These are phyloP conservation scores for Andrena trimmerana DNA, from an alignment of 2,888 invertebrate genomes.

Conservation along the genomic window DNA sequence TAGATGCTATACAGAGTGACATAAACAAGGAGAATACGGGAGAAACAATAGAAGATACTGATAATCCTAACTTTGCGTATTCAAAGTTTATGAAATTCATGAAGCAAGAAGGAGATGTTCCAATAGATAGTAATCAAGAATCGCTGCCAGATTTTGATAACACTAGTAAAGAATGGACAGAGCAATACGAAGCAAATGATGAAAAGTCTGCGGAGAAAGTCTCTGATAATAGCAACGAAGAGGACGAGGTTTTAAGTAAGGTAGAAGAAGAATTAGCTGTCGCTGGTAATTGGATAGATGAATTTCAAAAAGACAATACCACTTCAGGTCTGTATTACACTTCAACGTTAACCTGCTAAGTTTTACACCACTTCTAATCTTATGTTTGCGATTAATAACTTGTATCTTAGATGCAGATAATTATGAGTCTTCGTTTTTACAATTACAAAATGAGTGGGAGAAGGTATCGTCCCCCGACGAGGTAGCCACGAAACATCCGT, in stretches of 20 bases:
- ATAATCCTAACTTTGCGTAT: slow-evolving; percentile 90
- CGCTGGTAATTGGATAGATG: slow-evolving; percentile 82
- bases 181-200: slow-evolving; percentile 84
- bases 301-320: slow-evolving; percentile 77
- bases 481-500: slow-evolving; percentile 87
- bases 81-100: slow-evolving; percentile 95
- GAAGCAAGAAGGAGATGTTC: slow-evolving; percentile 90
- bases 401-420: slow-evolving; percentile 85
- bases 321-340: slow-evolving; percentile 70
- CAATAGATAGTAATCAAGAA: slow-evolving; percentile 85
- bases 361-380: neutral
- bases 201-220: slow-evolving; percentile 64
- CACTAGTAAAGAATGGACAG: slow-evolving; percentile 85
- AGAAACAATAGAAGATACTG: slow-evolving; percentile 81
- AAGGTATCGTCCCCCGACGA: slow-evolving; percentile 88
- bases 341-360: neutral
- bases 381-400: neutral
- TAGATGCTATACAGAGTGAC: slow-evolving; percentile 78
- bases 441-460: slow-evolving; percentile 92
- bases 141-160: slow-evolving; percentile 81
- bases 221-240: slow-evolving; percentile 77
- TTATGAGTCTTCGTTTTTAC: slow-evolving; percentile 85
- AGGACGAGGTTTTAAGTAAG: slow-evolving; percentile 65
- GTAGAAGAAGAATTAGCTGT: slow-evolving; percentile 76
- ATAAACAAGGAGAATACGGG: slow-evolving; percentile 65